Percentiles rank a stretch among this genome's conserved stretches.
Evolutionary conservation across 2,888 invertebrate species (phyloP).

Genomic region (Scaeva pyrastri): DNA sequence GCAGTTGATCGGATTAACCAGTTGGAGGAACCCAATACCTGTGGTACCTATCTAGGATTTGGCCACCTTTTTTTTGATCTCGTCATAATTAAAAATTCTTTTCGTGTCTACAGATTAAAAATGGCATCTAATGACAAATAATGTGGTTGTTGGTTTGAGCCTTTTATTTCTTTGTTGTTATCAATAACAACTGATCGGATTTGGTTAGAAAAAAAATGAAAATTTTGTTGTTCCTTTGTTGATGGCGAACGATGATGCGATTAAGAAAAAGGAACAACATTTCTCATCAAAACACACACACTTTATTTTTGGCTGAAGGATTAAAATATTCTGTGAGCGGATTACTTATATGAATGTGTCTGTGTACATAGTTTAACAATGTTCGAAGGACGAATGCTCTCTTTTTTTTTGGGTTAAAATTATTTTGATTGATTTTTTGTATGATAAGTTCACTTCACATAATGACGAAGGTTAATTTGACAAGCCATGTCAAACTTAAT

Average conservation of each 20-base stretch:
- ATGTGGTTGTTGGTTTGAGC: slow-evolving; percentile 38
- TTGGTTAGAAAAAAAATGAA: slow-evolving; percentile 28
- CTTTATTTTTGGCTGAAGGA: slow-evolving; percentile 23
- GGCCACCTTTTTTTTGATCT: slow-evolving; percentile 56
- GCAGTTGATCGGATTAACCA: slow-evolving; percentile 54
- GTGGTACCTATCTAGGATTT: slow-evolving; percentile 49
- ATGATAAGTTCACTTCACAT: not conserved
- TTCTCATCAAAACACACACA: slow-evolving; percentile 19
- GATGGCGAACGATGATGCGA: slow-evolving; percentile 54
- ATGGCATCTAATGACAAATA: slow-evolving; percentile 47
- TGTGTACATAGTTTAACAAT: slow-evolving; percentile 35
- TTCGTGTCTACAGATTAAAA: slow-evolving; percentile 54
- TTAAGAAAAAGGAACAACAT: slow-evolving; percentile 32
- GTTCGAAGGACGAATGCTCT: slow-evolving; percentile 70
- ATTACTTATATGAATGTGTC: no score
- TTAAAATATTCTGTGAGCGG: slow-evolving; percentile 53
- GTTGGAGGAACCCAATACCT: not conserved
- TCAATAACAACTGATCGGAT: slow-evolving; percentile 50
- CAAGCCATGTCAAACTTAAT: slow-evolving; percentile 50
- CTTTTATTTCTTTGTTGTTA: not conserved
- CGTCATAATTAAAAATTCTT: slow-evolving; percentile 53
- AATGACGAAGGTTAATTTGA: slow-evolving; percentile 60
- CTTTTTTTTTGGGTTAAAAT: slow-evolving; percentile 4
- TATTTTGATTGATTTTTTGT: slow-evolving; percentile 49
- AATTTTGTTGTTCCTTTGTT: slow-evolving; percentile 5